Evolutionary conservation across 2,113 vertebrate species (phyloP), one percentile per base, ranked within the genome.

Genomic region (Ardeotis arabs): DNA sequence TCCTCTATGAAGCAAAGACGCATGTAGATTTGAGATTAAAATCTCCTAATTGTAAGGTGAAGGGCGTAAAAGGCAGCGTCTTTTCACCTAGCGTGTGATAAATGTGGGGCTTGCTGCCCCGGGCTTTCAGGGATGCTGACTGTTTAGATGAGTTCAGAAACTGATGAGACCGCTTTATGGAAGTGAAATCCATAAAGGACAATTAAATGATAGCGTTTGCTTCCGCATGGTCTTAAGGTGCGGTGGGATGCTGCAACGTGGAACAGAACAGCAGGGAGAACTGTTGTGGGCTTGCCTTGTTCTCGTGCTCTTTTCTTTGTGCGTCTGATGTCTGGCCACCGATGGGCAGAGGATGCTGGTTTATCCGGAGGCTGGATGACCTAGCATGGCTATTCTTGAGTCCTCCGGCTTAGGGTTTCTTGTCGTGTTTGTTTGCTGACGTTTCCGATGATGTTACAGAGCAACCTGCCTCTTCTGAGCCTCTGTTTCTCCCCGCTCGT

Each of bases 11-110:
- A 84, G 80, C 66, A 50, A 33, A 83, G 77, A 10, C 45, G 33
- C 18, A 5, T 37, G 2, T 3, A 24, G 56, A 45, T 84, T 31
- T 50, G 81, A 68, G 81, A 44, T 76, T 18, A 45, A 67, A 77
- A 62, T 77, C 44, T 73, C 53, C 58, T 72, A 22, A 50, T 82
- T 68, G 23, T 86, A 25, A 70, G 44, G 45, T 2, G 14, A 37
- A 78, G 27, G 62, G 37, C 24, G 19, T 55, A 16, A 86, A 89
- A 78, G 35, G 47, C 74, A 76, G 28, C 3, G 0, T 47, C 44
- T 86, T 56, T 59, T 82, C 58, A 56, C 28, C 37, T 25, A 4
- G 28, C 0, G 0, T 21, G 0, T 39, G 39, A 53, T 49, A 52
- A 63, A 25, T 10, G 23, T 1, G 29, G 60, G 59, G 25, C 80